Evolutionary conservation across 2,888 invertebrate genomes (phyloP).

Genomic region (Cinara cedri): DNA sequence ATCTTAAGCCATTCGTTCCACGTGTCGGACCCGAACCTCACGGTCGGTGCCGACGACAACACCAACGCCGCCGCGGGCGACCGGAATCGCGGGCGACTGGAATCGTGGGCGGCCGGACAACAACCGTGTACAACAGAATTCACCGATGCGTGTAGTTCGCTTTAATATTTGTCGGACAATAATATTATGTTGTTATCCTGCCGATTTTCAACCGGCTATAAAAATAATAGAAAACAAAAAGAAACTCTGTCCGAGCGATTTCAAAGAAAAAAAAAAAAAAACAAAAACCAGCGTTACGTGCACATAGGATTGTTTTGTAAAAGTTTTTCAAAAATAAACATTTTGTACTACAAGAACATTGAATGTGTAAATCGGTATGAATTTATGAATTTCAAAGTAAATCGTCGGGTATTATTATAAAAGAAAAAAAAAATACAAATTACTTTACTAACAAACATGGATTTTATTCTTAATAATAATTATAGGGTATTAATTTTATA

Average conservation of each 20-base stretch:
- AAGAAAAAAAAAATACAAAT: too few relatives aligned
- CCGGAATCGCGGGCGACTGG: constrained; percentile 54
- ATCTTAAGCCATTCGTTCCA: constrained; percentile 46
- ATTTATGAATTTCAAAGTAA: too few relatives aligned
- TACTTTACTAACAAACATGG: too few relatives aligned
- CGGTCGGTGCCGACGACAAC: constrained; percentile 25
- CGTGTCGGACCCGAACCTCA: constrained; percentile 16
- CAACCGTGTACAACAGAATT: constrained; percentile 17
- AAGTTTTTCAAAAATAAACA: too few relatives aligned
- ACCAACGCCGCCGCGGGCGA: constrained; percentile 24
- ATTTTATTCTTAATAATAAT: too few relatives aligned
- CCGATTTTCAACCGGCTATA: not conserved
- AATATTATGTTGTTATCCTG: constrained; percentile 15
- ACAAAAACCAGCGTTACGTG: too few relatives aligned
- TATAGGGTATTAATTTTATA: too few relatives aligned
- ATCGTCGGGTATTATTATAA: too few relatives aligned
- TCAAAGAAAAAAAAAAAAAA: too few relatives aligned
- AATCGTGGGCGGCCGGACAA: constrained; percentile 44
- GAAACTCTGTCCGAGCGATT: not conserved
- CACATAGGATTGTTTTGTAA: too few relatives aligned
- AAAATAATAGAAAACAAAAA: not conserved
- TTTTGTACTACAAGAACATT: too few relatives aligned
- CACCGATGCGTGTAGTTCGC: constrained; percentile 44
- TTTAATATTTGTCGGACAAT: constrained; percentile 22
- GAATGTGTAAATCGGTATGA: too few relatives aligned